Evolutionary conservation across 2,888 invertebrate species (phyloP).

Genomic region (Cybosia mesomella): DNA sequence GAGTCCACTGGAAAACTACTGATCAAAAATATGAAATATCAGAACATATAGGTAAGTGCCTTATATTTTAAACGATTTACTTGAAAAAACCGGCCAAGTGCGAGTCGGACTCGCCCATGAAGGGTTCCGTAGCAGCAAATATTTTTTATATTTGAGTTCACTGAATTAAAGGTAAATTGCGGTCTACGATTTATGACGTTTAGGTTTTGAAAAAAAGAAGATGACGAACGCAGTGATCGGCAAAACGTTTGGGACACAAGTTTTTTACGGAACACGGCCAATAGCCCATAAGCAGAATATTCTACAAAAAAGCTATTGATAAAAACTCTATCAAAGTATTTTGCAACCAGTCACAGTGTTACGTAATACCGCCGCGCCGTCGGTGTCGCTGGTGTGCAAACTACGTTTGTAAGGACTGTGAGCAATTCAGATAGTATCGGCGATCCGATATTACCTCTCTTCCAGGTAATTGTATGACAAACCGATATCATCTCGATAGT

Average conservation of each 20-base stretch:
- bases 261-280: too few relatives aligned
- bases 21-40: not conserved
- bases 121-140: too few relatives aligned
- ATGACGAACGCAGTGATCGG: too few relatives aligned
- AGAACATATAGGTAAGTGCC: not conserved
- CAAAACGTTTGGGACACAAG: too few relatives aligned
- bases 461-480: slow-evolving; percentile 29
- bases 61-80: not conserved
- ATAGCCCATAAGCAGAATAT: too few relatives aligned
- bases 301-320: not conserved
- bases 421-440: slow-evolving; percentile 24
- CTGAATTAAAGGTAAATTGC: too few relatives aligned
- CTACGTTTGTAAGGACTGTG: slow-evolving; percentile 15
- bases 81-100: too few relatives aligned
- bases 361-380: slow-evolving; percentile 12
- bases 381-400: not conserved
- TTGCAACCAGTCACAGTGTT: slow-evolving; percentile 10
- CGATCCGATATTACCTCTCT: slow-evolving; percentile 24
- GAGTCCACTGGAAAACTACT: not conserved
- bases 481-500: slow-evolving; percentile 26
- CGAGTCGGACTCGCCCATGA: too few relatives aligned
- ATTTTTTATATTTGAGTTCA: too few relatives aligned
- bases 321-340: slow-evolving; percentile 7
- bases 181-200: too few relatives aligned
- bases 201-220: too few relatives aligned